Percentiles rank a stretch among this genome's conserved stretches.
phyloP scores from a whole-genome alignment of 1,140 invertebrate species.

The Rhopalosiphum padi region DNA sequence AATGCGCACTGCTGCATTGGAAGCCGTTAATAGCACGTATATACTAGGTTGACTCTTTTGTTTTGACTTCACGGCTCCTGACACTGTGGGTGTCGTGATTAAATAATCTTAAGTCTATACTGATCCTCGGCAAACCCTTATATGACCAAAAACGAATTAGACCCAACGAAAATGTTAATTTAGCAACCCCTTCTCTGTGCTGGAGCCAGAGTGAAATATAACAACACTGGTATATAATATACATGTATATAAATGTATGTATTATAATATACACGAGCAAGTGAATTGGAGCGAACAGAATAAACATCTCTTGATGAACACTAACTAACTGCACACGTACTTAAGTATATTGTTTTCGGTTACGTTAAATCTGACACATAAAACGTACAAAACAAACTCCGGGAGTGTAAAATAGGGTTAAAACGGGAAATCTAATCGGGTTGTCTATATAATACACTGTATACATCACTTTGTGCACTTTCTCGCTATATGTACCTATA shows the following conservation, averaged over 20 bases:
- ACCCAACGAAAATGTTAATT: slow-evolving; percentile 42
- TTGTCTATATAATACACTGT: not conserved
- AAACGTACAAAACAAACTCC: not conserved
- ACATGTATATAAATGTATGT: not conserved
- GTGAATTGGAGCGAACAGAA: slow-evolving; percentile 14
- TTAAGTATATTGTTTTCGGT: slow-evolving; percentile 20
- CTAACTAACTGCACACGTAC: slow-evolving; percentile 17
- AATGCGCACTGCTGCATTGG: not conserved
- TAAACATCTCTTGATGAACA: slow-evolving; percentile 46
- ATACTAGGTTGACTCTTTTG: slow-evolving; percentile 17
- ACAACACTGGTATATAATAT: not conserved
- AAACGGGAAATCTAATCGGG: slow-evolving; percentile 4
- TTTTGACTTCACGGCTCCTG: slow-evolving; percentile 1
- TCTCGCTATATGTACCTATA: not conserved
- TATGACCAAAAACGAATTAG: slow-evolving; percentile 34
- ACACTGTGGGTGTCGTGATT: slow-evolving; percentile 17
- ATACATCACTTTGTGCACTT: not conserved
- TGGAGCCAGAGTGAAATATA: not conserved
- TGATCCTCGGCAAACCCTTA: slow-evolving; percentile 17
- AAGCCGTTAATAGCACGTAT: not conserved
- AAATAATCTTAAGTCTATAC: slow-evolving; percentile 28
- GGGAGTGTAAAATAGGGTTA: not conserved
- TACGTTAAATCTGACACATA: slow-evolving; percentile 4
- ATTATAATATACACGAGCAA: not conserved
- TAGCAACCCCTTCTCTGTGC: not conserved